Percentiles rank a stretch among this genome's conserved stretches.
phyloP scores from a whole-genome alignment of 1,140 invertebrate genomes.

The Lasioglossum baleicum region DNA sequence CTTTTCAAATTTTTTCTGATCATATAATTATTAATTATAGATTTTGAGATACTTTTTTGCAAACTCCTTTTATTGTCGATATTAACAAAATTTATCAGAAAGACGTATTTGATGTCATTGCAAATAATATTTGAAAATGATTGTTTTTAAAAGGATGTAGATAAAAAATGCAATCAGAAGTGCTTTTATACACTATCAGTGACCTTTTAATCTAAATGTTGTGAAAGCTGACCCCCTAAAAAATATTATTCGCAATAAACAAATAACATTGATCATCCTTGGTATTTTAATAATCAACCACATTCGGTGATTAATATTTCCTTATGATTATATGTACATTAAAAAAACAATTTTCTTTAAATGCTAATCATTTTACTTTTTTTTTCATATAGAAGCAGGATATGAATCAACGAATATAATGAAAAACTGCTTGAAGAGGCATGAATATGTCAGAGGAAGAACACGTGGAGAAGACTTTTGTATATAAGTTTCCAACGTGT shows the following conservation, averaged over 20 bases:
- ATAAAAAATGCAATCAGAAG: slow-evolving; percentile 43
- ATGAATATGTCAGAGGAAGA: slow-evolving; percentile 74
- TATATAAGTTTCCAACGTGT: slow-evolving; percentile 82
- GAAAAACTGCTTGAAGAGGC: slow-evolving; percentile 24
- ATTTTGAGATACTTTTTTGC: not conserved
- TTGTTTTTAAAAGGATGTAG: slow-evolving; percentile 47
- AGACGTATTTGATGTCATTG: slow-evolving; percentile 47
- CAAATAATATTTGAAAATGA: slow-evolving; percentile 43
- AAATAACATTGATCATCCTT: slow-evolving; percentile 20
- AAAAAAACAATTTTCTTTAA: not conserved
- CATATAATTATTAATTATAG: not conserved
- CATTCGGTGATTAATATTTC: not conserved
- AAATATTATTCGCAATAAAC: slow-evolving; percentile 34
- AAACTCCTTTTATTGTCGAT: not conserved
- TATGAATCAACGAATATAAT: slow-evolving; percentile 5
- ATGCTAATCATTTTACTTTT: not conserved
- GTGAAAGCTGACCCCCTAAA: slow-evolving; percentile 54
- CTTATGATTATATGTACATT: not conserved
- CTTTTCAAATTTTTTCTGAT: slow-evolving; percentile 5
- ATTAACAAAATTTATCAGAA: slow-evolving; percentile 13
- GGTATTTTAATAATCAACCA: slow-evolving; percentile 33
- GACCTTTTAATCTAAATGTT: slow-evolving; percentile 43
- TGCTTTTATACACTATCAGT: slow-evolving; percentile 52
- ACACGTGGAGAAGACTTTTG: slow-evolving; percentile 79
- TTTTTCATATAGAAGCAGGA: not conserved